These are phyloP conservation scores for Lagria hirta DNA, from an alignment of 2,888 invertebrate species.

Conservation along the genomic window DNA sequence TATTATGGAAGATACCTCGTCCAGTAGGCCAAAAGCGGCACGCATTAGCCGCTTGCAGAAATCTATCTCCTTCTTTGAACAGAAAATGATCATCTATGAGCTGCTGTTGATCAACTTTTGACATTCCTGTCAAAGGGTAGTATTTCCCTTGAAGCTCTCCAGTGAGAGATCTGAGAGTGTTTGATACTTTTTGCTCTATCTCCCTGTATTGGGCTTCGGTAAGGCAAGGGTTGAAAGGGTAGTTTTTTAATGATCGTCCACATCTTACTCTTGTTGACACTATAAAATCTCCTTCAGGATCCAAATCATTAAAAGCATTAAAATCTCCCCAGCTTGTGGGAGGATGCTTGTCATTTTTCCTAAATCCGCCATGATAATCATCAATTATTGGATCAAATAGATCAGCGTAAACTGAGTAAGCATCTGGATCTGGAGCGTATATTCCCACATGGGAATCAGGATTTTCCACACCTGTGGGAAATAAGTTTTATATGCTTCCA, in stretches of 20 bases:
- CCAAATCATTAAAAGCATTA: slow-evolving; percentile 58
- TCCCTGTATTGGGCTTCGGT: slow-evolving; percentile 64
- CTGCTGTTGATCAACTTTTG: slow-evolving; percentile 88
- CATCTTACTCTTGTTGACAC: slow-evolving; percentile 69
- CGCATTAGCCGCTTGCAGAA: slow-evolving; percentile 86
- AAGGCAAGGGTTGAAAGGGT: slow-evolving; percentile 70
- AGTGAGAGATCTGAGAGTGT: slow-evolving; percentile 43
- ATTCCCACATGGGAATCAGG: slow-evolving; percentile 66
- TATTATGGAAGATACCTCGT: slow-evolving; percentile 95
- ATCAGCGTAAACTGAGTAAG: slow-evolving; percentile 65
- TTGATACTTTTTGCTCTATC: slow-evolving; percentile 59
- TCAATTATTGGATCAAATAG: slow-evolving; percentile 70
- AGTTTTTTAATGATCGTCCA: slow-evolving; percentile 63
- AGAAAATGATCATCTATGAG: slow-evolving; percentile 96
- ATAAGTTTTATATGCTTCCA: not conserved
- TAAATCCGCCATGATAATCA: slow-evolving; percentile 67
- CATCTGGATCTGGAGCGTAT: slow-evolving; percentile 69
- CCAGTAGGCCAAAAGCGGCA: slow-evolving; percentile 93
- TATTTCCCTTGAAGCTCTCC: slow-evolving; percentile 88
- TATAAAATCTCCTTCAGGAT: slow-evolving; percentile 57
- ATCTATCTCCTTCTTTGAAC: slow-evolving; percentile 93
- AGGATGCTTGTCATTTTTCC: slow-evolving; percentile 61
- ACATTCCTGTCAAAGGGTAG: slow-evolving; percentile 90
- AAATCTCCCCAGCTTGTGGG: slow-evolving; percentile 63
- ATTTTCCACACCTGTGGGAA: slow-evolving; percentile 61